A percentile compares a stretch with the other conserved stretches of the same genome.
Conservation (phyloP, 1,140 invertebrate genomes). For the Cotesia glomerata region DNA sequence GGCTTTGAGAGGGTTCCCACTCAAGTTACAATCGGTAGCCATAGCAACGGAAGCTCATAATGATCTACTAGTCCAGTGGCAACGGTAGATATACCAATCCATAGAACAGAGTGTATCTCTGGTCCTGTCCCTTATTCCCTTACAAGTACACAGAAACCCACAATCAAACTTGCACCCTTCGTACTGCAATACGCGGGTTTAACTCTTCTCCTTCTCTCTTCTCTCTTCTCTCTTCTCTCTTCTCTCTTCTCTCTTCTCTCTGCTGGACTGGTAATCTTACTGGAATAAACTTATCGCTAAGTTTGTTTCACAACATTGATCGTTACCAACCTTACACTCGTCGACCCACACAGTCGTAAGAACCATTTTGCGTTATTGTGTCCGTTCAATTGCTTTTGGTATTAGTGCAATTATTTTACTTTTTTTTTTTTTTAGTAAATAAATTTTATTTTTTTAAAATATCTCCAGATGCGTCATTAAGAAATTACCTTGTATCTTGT, state of each 20-base stretch:
- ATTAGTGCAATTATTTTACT: too few species aligned
- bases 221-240: neutral
- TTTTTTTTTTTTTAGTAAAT: too few species aligned
- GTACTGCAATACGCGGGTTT: neutral
- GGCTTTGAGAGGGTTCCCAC: slow-evolving; percentile 38
- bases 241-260: neutral
- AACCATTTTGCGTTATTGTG: too few species aligned
- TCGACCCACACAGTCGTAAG: too few species aligned
- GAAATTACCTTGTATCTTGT: too few species aligned
- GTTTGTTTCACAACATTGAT: slow-evolving; percentile 15
- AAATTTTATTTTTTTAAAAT: too few species aligned
- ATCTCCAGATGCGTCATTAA: too few species aligned
- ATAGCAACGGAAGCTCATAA: slow-evolving; percentile 62
- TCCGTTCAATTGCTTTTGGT: too few species aligned
- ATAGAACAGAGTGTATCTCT: neutral
- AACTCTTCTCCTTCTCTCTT: neutral
- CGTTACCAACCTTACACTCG: neutral
- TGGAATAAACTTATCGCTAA: slow-evolving; percentile 15
- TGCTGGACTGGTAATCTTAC: slow-evolving; percentile 10
- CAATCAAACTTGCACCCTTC: slow-evolving; percentile 14
- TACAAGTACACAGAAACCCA: slow-evolving; percentile 34
- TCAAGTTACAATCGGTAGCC: slow-evolving; percentile 52
- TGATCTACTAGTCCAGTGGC: slow-evolving; percentile 54
- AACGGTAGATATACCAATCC: slow-evolving; percentile 12
- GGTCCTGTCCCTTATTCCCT: slow-evolving; percentile 53